Conservation (phyloP, 1,140 invertebrate genomes). For the Druon quercuslanigerum region DNA sequence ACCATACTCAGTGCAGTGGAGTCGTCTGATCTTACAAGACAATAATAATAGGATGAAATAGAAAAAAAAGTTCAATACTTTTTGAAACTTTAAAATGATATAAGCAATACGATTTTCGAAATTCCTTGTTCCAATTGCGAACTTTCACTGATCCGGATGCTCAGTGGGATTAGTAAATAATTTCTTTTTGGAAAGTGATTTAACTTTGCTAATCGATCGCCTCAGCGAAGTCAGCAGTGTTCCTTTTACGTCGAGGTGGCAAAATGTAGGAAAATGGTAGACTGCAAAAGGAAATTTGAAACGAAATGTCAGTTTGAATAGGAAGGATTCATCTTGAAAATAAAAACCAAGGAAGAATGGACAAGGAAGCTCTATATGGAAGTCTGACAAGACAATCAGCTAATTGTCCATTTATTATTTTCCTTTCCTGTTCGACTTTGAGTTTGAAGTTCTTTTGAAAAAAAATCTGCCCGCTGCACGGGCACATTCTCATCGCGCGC, state of each 20-base stretch:
- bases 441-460: slow-evolving; percentile 13
- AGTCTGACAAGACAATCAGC: background rate
- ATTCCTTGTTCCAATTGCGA: background rate
- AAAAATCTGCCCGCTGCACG: too few relatives aligned
- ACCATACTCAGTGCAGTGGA: too few relatives aligned
- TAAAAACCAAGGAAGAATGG: background rate
- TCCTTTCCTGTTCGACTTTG: slow-evolving; percentile 11
- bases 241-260: background rate
- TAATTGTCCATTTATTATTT: slow-evolving; percentile 6
- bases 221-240: background rate
- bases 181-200: slow-evolving; percentile 19
- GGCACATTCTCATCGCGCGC: too few relatives aligned
- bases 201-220: slow-evolving; percentile 12
- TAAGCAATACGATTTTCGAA: too few relatives aligned
- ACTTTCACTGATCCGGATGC: background rate
- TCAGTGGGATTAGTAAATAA: slow-evolving; percentile 15
- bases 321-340: background rate
- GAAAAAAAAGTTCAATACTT: too few relatives aligned
- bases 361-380: background rate
- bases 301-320: background rate
- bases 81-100: too few relatives aligned
- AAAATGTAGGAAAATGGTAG: background rate
- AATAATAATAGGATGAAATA: too few relatives aligned
- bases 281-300: background rate
- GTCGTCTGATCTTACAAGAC: too few relatives aligned